A percentile compares a stretch with the other conserved stretches of the same genome.
Conservation (phyloP, 1,140 invertebrate species). For the Wasmannia auropunctata region DNA sequence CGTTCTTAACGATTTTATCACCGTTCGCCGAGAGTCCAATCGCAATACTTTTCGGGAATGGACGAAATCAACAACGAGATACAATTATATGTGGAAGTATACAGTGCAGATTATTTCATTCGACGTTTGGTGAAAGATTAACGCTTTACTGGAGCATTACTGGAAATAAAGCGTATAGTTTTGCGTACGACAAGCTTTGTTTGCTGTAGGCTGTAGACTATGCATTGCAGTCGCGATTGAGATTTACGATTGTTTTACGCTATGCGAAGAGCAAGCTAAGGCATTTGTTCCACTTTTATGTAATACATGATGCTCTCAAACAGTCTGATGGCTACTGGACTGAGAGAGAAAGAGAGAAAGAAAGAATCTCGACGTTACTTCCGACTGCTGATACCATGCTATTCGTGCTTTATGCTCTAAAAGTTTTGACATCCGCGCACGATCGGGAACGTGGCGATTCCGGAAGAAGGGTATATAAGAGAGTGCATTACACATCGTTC, state of each 20-base stretch:
- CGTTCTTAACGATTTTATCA: neutral
- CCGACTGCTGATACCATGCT: conserved; percentile 1
- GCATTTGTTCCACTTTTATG: conserved; percentile 39
- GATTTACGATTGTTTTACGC: conserved; percentile 26
- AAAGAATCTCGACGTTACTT: conserved; percentile 17
- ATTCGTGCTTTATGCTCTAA: conserved; percentile 38
- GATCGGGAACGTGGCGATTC: neutral
- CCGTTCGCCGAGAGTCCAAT: neutral
- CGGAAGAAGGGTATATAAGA: neutral
- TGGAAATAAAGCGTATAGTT: conserved; percentile 25
- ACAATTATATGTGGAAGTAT: conserved; percentile 2
- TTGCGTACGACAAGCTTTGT: neutral
- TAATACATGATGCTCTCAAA: conserved; percentile 9
- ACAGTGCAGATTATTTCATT: conserved; percentile 20
- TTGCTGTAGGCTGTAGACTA: neutral
- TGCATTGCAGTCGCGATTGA: conserved; percentile 9
- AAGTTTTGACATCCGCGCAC: conserved; percentile 21
- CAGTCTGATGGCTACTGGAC: neutral
- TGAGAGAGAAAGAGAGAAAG: neutral
- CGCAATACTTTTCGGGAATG: neutral
- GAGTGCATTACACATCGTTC: neutral
- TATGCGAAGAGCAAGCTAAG: conserved; percentile 24
- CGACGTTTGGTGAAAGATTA: conserved; percentile 16
- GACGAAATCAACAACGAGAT: neutral
- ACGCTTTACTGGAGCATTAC: conserved; percentile 19